Percentiles rank a stretch among this genome's conserved stretches.
phyloP scores from a whole-genome alignment of 2,113 vertebrate species.

The Thermophis baileyi region DNA sequence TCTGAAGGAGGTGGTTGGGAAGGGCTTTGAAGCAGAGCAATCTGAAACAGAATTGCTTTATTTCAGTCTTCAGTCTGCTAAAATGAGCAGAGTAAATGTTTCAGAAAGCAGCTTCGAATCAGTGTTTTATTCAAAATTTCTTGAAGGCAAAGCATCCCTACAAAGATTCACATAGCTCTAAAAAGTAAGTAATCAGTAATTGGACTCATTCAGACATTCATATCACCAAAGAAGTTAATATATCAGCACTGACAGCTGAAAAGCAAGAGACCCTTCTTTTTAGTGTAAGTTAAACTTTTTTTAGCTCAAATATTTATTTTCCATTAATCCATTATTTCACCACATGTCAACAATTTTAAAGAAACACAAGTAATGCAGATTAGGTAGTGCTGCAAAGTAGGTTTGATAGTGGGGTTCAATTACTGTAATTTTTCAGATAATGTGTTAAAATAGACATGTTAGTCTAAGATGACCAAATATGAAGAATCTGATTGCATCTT shows the following conservation, averaged over 20 bases:
- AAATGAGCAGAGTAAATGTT: background rate
- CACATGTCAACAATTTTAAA: background rate
- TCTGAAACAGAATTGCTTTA: background rate
- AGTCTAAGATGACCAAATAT: background rate
- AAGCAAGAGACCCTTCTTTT: background rate
- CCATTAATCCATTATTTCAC: background rate
- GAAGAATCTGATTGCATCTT: background rate
- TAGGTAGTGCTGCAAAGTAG: background rate
- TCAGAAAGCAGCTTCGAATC: background rate
- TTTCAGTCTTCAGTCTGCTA: background rate
- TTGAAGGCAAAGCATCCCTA: background rate
- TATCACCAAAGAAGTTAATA: background rate
- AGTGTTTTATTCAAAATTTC: background rate
- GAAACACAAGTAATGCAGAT: background rate
- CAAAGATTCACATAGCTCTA: background rate
- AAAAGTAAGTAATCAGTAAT: background rate
- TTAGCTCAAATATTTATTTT: background rate
- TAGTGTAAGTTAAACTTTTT: background rate
- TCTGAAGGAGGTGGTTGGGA: background rate
- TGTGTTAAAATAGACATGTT: background rate
- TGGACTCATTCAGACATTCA: background rate
- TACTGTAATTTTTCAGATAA: background rate
- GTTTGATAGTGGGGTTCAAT: background rate
- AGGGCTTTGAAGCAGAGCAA: background rate
- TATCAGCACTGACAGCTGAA: background rate